Base-by-base conservation (phyloP, 2,113 vertebrate species). In the Sinocyclocheilus anophthalmus region DNA sequence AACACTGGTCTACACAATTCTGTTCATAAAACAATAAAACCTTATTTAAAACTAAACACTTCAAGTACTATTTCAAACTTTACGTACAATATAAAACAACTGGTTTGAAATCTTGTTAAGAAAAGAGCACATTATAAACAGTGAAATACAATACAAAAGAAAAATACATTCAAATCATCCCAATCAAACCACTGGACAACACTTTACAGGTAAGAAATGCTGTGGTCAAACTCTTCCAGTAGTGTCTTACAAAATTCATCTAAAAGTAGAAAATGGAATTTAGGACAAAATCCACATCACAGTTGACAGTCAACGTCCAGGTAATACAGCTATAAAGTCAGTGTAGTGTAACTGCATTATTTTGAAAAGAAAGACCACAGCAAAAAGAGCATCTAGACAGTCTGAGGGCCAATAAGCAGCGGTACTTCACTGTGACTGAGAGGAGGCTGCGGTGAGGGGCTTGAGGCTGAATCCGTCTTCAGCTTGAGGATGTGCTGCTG, bases 401-500 rank as follows among this genome's bases (percentile, higher is more conserved):
- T 69, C 76, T 88, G 87, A 5, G 73, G 79, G 10, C 78, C 83
- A 55, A 87, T 82, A 7, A 85, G 82, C 78, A 86, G 82, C 2
- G 79, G 30, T 4, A 79, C 30, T 24, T 73, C 82, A 12, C 65
- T 50, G 11, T 37, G 81, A 14, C 13, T 55, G 63, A 84, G 69
- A 84, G 82, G 22, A 37, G 33, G 24, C 39, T 42, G 65, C 8
- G 20, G 79, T 48, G 45, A 75, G 48, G 22, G 94, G 90, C 92
- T 92, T 39, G 24, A 94, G 90, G 92, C 92, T 0, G 92, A 93
- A 88, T 96, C 96, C 1, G 89, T 94, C 92, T 97, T 98, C 87
- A 97, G 96, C 18, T 96, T 96, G 90, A 98, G 93, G 92, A 99
- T 99, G 93, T 99, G 97, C 84, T 96, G 95, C 89, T 97, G 97